A percentile compares a stretch with the other conserved stretches of the same genome.
Evolutionary conservation across 2,113 vertebrate species (phyloP).

Genomic region (Drymodes brunneopygia): DNA sequence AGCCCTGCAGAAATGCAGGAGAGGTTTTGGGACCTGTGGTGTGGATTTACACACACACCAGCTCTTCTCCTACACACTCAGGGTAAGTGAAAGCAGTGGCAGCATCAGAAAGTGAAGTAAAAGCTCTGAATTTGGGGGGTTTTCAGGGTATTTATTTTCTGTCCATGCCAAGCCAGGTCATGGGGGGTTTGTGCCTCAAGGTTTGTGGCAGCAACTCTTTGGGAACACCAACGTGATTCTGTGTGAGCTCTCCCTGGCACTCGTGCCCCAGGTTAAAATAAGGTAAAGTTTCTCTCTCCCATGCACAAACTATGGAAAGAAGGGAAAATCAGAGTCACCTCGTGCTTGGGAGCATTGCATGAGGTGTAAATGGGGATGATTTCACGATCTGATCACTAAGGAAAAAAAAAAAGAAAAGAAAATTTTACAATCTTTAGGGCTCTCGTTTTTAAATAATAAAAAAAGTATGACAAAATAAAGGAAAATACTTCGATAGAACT

Average conservation of each 20-base stretch:
- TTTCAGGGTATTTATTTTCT: not conserved
- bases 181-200: not conserved
- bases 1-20: fast-evolving
- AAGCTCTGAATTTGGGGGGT: not conserved
- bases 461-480: slow-evolving; percentile 26
- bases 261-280: not conserved
- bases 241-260: not conserved
- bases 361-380: not conserved
- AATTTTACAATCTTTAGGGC: not conserved
- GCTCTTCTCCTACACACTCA: not conserved
- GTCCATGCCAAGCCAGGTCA: not conserved
- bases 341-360: not conserved
- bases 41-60: fast-evolving
- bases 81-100: not conserved
- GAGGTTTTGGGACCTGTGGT: not conserved
- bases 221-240: not conserved
- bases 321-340: not conserved
- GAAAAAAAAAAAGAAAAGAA: not conserved
- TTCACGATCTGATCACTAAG: not conserved
- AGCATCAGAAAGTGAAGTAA: not conserved
- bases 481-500: not conserved
- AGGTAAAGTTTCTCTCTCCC: not conserved
- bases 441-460: slow-evolving; percentile 21
- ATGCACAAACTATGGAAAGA: not conserved
- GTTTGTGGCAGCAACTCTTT: not conserved